Percentiles rank a stretch among this genome's conserved stretches.
phyloP scores from a whole-genome alignment of 2,888 invertebrate species.

The Scrobipalpa atriplicella region DNA sequence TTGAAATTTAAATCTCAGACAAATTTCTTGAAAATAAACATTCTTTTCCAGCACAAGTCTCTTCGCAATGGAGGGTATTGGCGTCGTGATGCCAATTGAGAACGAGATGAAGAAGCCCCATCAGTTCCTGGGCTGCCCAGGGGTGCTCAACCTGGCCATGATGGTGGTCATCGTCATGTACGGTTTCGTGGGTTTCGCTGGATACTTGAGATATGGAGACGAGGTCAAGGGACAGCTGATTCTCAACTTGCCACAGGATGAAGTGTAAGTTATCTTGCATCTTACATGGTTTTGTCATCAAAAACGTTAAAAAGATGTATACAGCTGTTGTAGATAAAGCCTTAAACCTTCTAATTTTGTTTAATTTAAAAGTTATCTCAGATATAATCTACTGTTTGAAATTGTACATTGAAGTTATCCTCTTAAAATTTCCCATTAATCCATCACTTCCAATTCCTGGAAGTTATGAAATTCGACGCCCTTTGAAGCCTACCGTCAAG shows the following conservation, averaged over 20 bases:
- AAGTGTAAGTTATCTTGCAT: constrained; percentile 81
- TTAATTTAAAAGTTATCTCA: too few relatives aligned
- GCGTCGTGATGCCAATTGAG: constrained; percentile 96
- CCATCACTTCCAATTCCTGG: too few relatives aligned
- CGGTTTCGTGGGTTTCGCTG: constrained; percentile 93
- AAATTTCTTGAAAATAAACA: neutral
- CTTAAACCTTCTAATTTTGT: too few relatives aligned
- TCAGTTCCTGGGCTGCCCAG: constrained; percentile 90
- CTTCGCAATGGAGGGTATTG: constrained; percentile 98
- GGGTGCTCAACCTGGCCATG: constrained; percentile 95
- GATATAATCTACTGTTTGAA: too few relatives aligned
- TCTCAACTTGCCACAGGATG: constrained; percentile 88
- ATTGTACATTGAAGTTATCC: too few relatives aligned
- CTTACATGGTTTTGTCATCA: neutral
- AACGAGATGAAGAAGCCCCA: constrained; percentile 94
- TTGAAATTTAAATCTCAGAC: too few relatives aligned
- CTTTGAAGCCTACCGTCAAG: too few relatives aligned
- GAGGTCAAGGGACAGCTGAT: constrained; percentile 89
- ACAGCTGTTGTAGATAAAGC: too few relatives aligned
- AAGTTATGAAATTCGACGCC: too few relatives aligned
- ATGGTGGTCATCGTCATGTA: constrained; percentile 90
- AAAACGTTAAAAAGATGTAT: too few relatives aligned
- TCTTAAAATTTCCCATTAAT: too few relatives aligned
- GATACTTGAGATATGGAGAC: constrained; percentile 93
- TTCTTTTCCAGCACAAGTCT: constrained; percentile 89